Evolutionary conservation across 1,140 invertebrate species (phyloP).

Genomic region (Drosophila orena): DNA sequence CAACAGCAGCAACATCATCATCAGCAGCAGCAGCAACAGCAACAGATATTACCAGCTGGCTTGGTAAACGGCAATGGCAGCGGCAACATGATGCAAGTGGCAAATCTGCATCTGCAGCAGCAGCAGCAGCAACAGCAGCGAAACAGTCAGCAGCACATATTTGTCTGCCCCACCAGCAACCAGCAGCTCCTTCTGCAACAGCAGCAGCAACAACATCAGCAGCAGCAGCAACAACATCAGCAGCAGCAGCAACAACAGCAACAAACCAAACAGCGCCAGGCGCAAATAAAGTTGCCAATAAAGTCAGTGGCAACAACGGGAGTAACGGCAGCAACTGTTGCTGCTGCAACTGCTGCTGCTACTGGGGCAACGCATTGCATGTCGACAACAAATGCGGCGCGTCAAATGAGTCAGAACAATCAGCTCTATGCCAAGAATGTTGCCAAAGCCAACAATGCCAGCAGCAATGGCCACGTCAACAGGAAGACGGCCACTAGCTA

Average conservation of each 20-base stretch:
- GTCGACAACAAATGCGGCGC: slow-evolving; percentile 68
- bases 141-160: slow-evolving; percentile 55
- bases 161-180: slow-evolving; percentile 63
- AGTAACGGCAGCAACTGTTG: slow-evolving; percentile 55
- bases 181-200: slow-evolving; percentile 52
- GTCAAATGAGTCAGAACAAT: slow-evolving; percentile 75
- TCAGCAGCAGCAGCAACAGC: slow-evolving; percentile 9
- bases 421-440: slow-evolving; percentile 69
- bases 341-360: slow-evolving; percentile 26
- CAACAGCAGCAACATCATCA: slow-evolving; percentile 42
- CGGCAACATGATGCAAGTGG: slow-evolving; percentile 54
- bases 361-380: slow-evolving; percentile 57
- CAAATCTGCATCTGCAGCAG: slow-evolving; percentile 57
- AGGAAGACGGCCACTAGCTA: slow-evolving; percentile 37
- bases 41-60: slow-evolving; percentile 72
- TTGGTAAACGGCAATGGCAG: slow-evolving; percentile 73
- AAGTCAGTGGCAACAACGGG: slow-evolving; percentile 40
- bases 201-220: slow-evolving; percentile 22
- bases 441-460: slow-evolving; percentile 56
- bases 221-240: too few relatives aligned
- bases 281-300: slow-evolving; percentile 70
- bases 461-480: slow-evolving; percentile 15
- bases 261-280: slow-evolving; percentile 56
- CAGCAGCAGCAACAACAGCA: slow-evolving; percentile 46
- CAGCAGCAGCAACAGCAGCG: slow-evolving; percentile 56